A percentile compares a stretch with the other conserved stretches of the same genome.
These are phyloP conservation scores for Hippasteria phrygiana DNA, from an alignment of 53 echinoderm and acorn worm genomes.

Conservation along the genomic window DNA sequence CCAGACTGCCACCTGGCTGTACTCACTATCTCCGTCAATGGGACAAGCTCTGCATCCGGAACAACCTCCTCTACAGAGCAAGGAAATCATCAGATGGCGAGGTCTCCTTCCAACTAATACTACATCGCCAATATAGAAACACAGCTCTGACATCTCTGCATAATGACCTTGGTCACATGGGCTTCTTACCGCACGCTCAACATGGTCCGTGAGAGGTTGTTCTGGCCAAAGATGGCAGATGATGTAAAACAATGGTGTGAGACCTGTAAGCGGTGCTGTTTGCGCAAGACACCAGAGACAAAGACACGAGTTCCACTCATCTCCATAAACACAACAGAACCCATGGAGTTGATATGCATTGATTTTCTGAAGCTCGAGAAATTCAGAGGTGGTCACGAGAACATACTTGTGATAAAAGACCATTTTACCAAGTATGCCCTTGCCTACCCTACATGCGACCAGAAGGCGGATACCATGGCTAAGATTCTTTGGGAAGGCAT, in stretches of 20 bases:
- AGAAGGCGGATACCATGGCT: not conserved
- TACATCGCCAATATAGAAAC: conserved; percentile 19
- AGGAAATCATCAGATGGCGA: conserved; percentile 9
- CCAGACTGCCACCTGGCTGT: no score
- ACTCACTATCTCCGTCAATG: not conserved
- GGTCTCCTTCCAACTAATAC: conserved; percentile 34
- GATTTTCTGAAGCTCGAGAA: conserved; percentile 64
- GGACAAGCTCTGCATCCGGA: not conserved
- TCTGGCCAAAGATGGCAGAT: conserved; percentile 70
- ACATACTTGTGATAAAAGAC: not conserved
- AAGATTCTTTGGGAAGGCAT: not conserved
- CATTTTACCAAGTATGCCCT: conserved; percentile 12
- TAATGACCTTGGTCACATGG: conserved; percentile 70
- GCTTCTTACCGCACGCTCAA: conserved; percentile 56
- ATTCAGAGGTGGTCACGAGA: not conserved
- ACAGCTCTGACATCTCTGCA: conserved; percentile 43
- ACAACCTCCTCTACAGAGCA: conserved; percentile 44
- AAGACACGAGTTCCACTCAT: conserved; percentile 62
- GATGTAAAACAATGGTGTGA: conserved; percentile 61
- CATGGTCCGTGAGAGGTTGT: conserved; percentile 55
- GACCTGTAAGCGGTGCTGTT: conserved; percentile 43
- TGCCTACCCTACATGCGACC: not conserved
- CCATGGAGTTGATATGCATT: conserved; percentile 63
- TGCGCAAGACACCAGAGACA: conserved; percentile 14
- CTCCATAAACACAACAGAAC: conserved; percentile 63